Base-by-base conservation (phyloP, 64 coral and sea anemone species). In the Pocillopora verrucosa region DNA sequence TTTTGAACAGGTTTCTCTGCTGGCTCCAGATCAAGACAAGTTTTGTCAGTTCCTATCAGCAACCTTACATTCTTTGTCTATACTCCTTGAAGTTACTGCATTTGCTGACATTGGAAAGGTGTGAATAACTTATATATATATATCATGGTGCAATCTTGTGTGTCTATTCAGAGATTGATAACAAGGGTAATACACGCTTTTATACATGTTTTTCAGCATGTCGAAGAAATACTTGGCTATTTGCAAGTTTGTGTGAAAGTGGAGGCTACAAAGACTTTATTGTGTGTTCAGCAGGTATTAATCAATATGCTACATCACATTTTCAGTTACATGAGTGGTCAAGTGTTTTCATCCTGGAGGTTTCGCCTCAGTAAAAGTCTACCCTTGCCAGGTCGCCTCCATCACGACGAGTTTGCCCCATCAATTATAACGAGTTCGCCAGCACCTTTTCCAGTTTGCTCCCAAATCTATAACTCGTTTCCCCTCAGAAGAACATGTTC, bases 211-310 rank as follows among this genome's bases (percentile, higher is more conserved):
- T 86, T 92, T 80, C 78, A 99, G 97, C 91, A 99, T 78, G 88
- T 99, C 9, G 97, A 99, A 84, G 97, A 99, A 82, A 99, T 99
- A 16, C 91, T 99, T 80, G 84, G 91, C 22, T 99, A 99, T 72
- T 62, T 99, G 45, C 91, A 95, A 95, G 87, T 89, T 60, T 92
- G 86, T 80, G 91, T 80, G 15, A 99, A 93, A 86, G 58, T 87
- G 16, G 97, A 95, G 34, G 82, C 97, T 11, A 87, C 80, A 20
- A 93, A 95, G 74, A 93, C 94, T 4, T 93, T 95, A 75, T 64
- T 99, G 10, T 93, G 97, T 89, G 94, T 99, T 15, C 97, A 99
- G 69, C 97, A 99, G 84, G 97, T 99, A 93, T 78, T 61, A 16
- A 80, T 10, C 41, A 30, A 79, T 13, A 45, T 80, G 13, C 19